A percentile compares a stretch with the other conserved stretches of the same genome.
phyloP scores from a whole-genome alignment of 2,888 invertebrate genomes.

The Ornithoptera alexandrae region DNA sequence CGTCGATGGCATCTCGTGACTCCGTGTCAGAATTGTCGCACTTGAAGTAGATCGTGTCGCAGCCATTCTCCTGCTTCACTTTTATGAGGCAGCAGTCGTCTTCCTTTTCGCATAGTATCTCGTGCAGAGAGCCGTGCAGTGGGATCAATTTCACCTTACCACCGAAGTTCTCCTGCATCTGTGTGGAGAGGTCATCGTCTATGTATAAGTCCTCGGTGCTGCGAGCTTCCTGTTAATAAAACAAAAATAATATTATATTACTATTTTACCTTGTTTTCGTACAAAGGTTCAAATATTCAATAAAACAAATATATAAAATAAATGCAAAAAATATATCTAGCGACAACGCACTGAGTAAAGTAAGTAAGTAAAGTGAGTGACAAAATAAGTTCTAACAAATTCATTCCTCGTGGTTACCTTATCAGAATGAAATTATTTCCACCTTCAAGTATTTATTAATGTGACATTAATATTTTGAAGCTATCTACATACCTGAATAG shows the following conservation, averaged over 20 bases:
- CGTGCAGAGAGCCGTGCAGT: slow-evolving; percentile 70
- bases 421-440: too few species aligned
- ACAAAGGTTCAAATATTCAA: too few species aligned
- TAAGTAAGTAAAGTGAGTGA: too few species aligned
- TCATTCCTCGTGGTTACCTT: too few species aligned
- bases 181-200: slow-evolving; percentile 75
- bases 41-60: slow-evolving; percentile 67
- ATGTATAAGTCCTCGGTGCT: slow-evolving; percentile 80
- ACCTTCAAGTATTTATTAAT: background rate
- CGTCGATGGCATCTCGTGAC: slow-evolving; percentile 61
- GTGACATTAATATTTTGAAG: background rate
- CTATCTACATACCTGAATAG: slow-evolving; percentile 62
- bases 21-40: slow-evolving; percentile 69
- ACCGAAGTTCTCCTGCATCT: slow-evolving; percentile 72
- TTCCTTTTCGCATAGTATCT: slow-evolving; percentile 69
- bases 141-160: slow-evolving; percentile 68
- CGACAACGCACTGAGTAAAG: too few species aligned
- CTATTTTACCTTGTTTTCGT: too few species aligned
- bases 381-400: too few species aligned
- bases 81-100: slow-evolving; percentile 69
- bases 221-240: slow-evolving; percentile 63
- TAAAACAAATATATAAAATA: background rate
- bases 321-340: too few species aligned
- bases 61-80: slow-evolving; percentile 70
- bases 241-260: background rate